Conservation (phyloP, 1,140 invertebrate species). For the Cheumatopsyche charites region DNA sequence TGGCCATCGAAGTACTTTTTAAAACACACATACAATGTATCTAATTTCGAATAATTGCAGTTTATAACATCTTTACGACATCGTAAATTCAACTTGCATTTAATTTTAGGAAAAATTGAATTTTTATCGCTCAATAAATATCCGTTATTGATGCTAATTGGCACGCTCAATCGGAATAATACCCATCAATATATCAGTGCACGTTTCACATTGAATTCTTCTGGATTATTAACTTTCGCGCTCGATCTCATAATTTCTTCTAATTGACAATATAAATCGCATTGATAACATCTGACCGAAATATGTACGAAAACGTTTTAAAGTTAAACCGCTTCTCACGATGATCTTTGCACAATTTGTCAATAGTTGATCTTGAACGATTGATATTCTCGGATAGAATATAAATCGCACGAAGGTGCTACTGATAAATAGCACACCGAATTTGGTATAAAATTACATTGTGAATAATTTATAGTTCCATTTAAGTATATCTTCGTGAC, state of each 20-base stretch:
- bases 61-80: not conserved
- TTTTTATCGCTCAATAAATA: constrained; percentile 10
- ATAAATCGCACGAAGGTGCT: not conserved
- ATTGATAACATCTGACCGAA: constrained; percentile 13
- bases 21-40: no score
- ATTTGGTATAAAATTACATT: no score
- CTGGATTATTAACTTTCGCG: not conserved
- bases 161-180: not conserved
- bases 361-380: not conserved
- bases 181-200: constrained; percentile 2
- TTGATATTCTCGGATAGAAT: not conserved
- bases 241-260: constrained; percentile 19
- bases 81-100: constrained; percentile 1
- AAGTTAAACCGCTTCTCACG: constrained; percentile 1
- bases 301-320: no score
- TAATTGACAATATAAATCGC: constrained; percentile 17
- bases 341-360: constrained; percentile 11
- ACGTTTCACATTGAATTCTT: not conserved
- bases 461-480: no score
- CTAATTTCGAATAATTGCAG: no score
- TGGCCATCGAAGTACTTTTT: no score
- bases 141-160: constrained; percentile 12
- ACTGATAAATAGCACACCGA: no score
- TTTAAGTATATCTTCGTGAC: no score
- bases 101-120: constrained; percentile 7